Percentiles rank a stretch among this genome's conserved stretches.
Conservation (phyloP, 1,140 invertebrate species). For the Drosophila micromelanica region DNA sequence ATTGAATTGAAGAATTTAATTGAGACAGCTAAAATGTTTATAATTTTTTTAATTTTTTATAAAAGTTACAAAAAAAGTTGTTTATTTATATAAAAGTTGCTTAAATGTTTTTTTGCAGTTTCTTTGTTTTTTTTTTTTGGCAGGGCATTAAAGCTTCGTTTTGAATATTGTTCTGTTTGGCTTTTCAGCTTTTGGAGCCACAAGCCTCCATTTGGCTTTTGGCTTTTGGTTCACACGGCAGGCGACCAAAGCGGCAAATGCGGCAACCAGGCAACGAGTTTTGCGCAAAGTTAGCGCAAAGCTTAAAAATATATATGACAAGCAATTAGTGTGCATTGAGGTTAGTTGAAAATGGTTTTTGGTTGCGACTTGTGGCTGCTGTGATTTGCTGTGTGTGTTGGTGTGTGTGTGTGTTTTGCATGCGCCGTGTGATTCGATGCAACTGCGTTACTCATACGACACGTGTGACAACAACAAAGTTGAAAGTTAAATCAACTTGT, state of each 20-base stretch:
- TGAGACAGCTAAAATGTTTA: too few relatives aligned
- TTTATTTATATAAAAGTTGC: not conserved
- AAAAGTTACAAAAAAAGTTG: not conserved
- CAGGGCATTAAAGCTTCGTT: conserved; percentile 43
- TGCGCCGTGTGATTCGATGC: conserved; percentile 37
- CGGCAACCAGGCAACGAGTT: conserved; percentile 62
- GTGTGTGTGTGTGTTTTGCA: conserved; percentile 48
- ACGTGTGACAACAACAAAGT: conserved; percentile 69
- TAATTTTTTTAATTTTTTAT: too few relatives aligned
- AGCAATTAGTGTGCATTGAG: conserved; percentile 82
- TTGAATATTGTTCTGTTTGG: not conserved
- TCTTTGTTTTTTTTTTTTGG: not conserved
- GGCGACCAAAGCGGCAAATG: conserved; percentile 37
- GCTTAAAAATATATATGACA: conserved; percentile 74
- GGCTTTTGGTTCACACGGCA: conserved; percentile 77
- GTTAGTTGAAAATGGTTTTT: conserved; percentile 77
- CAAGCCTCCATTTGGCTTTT: conserved; percentile 73
- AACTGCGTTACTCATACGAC: conserved; percentile 72
- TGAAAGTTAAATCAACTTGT: conserved; percentile 66
- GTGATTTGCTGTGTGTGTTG: conserved; percentile 18
- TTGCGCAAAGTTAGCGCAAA: conserved; percentile 64
- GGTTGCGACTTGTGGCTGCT: conserved; percentile 43
- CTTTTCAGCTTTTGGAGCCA: conserved; percentile 41
- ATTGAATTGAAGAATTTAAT: too few relatives aligned
- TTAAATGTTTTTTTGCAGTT: not conserved